Evolutionary conservation across 2,113 vertebrate species (phyloP), one percentile per base, ranked within the genome.

Genomic region (Prinia subflava): DNA sequence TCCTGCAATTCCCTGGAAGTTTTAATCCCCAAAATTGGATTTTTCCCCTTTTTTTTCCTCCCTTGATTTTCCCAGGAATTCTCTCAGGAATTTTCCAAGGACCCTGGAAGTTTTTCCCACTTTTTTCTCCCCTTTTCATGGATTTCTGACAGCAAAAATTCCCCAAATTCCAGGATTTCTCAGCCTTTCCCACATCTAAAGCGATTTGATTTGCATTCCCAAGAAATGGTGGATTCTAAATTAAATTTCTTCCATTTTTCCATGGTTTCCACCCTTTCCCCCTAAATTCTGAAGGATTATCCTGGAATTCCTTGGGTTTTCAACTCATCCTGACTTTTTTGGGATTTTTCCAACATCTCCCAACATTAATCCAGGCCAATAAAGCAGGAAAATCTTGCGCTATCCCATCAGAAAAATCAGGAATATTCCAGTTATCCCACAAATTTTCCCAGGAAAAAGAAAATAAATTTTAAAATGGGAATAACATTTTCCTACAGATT

Each of bases 341-440:
- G 11, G 39, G 9, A 39, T 39, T 39, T 39, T 39, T 39, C 39
- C 39, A 39, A 39, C 39, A 39, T 39, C 30, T 41, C 37, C 46
- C 20, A n/a, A n/a, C n/a, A 52, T 4, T 2, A 10, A n/a, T 20
- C 37, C 55, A 42, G 15, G 24, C 15, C 6, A 20, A 12, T 5
- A 2, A 30, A 60, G 16, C 55, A 25, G 31, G 37, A 52, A 42
- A 83, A 44, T 5, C 24, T 15, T 15, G 67, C 37, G 16, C 35
- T 41, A 23, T 59, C 59, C 30, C 18, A 28, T 18, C 0, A 6
- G 3, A 41, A 59, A 49, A 69, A 41, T 0, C 2, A 1, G 35
- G 44, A 82, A 50, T 15, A 2, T 20, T 16, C 20, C 4, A 7
- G 13, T 16, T 20, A 10, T 13, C 10, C 46, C 46, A 24, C 7